phyloP scores from a whole-genome alignment of 2,113 vertebrate species.

The Sclerurus mexicanus region DNA sequence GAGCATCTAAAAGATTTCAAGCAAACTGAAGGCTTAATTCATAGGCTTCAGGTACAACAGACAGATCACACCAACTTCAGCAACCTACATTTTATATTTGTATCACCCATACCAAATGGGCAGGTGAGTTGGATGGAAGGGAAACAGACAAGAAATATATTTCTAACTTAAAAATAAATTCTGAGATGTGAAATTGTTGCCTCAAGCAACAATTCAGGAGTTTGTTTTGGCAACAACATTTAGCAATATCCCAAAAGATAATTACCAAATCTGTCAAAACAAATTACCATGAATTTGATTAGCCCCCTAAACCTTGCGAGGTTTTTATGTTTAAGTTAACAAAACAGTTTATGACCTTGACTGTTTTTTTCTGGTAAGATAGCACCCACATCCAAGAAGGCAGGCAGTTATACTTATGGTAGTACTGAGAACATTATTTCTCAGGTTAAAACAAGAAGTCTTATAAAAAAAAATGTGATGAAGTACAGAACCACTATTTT shows the following conservation, averaged over 20 bases:
- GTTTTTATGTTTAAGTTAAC: not conserved
- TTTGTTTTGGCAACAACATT: slow-evolving; percentile 11
- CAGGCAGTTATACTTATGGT: not conserved
- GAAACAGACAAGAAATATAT: not conserved
- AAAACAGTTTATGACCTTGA: not conserved
- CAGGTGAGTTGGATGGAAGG: not conserved
- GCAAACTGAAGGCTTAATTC: slow-evolving; percentile 38
- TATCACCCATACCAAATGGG: not conserved
- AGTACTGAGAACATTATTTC: not conserved
- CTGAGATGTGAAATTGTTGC: not conserved
- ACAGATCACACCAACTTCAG: not conserved
- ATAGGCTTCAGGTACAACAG: slow-evolving; percentile 26
- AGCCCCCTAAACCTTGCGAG: not conserved
- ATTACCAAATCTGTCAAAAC: not conserved
- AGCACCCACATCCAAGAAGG: not conserved
- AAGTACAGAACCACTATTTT: slow-evolving; percentile 51
- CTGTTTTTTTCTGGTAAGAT: not conserved
- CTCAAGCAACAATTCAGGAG: slow-evolving; percentile 3
- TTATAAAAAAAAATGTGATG: slow-evolving; percentile 24
- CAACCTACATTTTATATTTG: not conserved
- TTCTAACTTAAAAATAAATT: slow-evolving; percentile 25
- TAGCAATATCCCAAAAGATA: not conserved
- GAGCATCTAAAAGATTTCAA: not conserved
- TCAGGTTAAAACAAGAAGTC: slow-evolving; percentile 3
- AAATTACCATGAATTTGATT: not conserved